phyloP scores from a whole-genome alignment of 2,113 vertebrate genomes.

The Myotis davidii region DNA sequence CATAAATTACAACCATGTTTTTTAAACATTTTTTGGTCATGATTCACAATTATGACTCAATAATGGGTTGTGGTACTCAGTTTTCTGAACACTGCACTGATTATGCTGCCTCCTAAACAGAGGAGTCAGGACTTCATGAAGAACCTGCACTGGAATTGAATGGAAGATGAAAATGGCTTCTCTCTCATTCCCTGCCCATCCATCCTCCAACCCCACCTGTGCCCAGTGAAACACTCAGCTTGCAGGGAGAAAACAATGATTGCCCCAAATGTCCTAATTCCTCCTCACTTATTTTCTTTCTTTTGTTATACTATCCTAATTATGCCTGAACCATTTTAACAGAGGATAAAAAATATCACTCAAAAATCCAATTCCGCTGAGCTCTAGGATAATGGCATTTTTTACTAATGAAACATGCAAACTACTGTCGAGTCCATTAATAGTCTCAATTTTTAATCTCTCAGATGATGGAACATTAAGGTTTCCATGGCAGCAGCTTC shows the following conservation, averaged over 20 bases:
- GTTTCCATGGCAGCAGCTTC: conserved; percentile 81
- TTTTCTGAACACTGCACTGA: background rate
- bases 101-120: background rate
- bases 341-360: conserved; percentile 73
- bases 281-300: background rate
- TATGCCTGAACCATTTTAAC: conserved; percentile 45
- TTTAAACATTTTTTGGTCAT: background rate
- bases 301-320: conserved; percentile 59
- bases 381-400: conserved; percentile 78
- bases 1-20: background rate
- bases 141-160: background rate
- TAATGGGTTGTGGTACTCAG: background rate
- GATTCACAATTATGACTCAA: background rate
- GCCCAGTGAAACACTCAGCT: conserved; percentile 9
- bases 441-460: conserved; percentile 79
- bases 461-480: conserved; percentile 82
- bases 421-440: conserved; percentile 79
- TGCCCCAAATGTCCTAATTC: conserved; percentile 16
- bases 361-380: conserved; percentile 73
- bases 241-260: background rate
- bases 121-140: background rate
- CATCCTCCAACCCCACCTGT: background rate
- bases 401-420: conserved; percentile 85
- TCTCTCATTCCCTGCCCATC: background rate
- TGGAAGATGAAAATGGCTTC: background rate